Evolutionary conservation across 2,797 vertebrate species (phyloP), one percentile per base, ranked within the genome.

Genomic region (Falco concolor): DNA sequence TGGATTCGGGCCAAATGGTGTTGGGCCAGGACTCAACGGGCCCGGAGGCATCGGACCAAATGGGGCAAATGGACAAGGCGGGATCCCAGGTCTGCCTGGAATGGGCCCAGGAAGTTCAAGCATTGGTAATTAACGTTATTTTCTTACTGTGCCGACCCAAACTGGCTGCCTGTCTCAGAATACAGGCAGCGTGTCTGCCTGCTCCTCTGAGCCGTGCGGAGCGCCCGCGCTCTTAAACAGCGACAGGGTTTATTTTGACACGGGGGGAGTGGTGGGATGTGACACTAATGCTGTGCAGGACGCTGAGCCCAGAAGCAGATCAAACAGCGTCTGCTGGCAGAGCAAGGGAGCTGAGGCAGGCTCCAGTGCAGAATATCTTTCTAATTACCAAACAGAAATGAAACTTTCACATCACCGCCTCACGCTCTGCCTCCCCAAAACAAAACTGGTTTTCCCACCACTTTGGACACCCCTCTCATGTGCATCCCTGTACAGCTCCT

Each of bases 1-100:
- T 2, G 96, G 85, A 45, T 97, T 98, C 1, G 80, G 95, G 4
- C 91, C 96, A 69, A 97, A 93, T 1, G 93, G 97, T 3, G 60
- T 97, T 6, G 96, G 97, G 8, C 97, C 98, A 4, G 97, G 96
- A 27, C 89, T 95, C 9, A 96, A 95, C 3, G 96, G 97, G 14
- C 97, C 92, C 0, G 96, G 94, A 10, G 86, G 75, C 63, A 96
- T 96, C 12, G 94, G 96, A 19, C 96, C 97, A 5, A 97, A 95
- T 5, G 95, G 97, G 47, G 96, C 97, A 8, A 96, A 84, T 1
- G 97, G 97, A 13, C 98, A 61, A 77, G 96, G 96, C 5, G 95
- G 95, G 36, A 96, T 98, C 93, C 95, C 97, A 23, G 97, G 97
- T 5, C 95, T 98, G 47, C 98, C 97, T 25, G 97, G 97, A n/a